These are phyloP conservation scores for Passer montanus DNA, from an alignment of 2,113 vertebrate species.

Conservation along the genomic window DNA sequence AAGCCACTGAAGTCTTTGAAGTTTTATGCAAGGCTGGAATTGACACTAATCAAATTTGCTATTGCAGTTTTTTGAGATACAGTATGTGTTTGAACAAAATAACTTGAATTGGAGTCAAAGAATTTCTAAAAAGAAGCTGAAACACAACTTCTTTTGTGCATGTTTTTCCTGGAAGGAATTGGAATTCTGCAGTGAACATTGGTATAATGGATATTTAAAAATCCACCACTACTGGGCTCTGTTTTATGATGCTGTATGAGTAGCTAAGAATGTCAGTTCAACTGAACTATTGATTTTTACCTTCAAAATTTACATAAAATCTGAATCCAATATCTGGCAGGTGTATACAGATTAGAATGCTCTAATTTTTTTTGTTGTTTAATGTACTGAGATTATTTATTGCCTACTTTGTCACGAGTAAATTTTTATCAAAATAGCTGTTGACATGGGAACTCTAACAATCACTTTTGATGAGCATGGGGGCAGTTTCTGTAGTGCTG, in stretches of 20 bases:
- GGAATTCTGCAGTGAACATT: neutral
- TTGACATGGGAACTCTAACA: neutral
- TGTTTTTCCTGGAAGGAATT: neutral
- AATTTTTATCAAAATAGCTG: neutral
- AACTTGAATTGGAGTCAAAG: neutral
- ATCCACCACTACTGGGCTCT: neutral
- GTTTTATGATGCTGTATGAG: neutral
- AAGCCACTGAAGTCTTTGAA: neutral
- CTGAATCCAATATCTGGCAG: neutral
- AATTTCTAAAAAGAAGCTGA: neutral
- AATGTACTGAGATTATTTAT: neutral
- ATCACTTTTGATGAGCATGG: neutral
- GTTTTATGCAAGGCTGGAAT: neutral
- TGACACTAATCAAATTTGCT: neutral
- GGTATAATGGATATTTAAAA: neutral
- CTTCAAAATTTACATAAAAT: neutral
- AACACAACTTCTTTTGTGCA: neutral
- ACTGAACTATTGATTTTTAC: neutral
- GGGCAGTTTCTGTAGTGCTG: neutral
- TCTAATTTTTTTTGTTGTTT: neutral
- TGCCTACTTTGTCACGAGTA: accelerated
- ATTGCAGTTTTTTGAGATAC: neutral
- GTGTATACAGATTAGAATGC: neutral
- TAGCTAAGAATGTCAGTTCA: neutral
- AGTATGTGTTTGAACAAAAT: neutral